Conservation (phyloP, 2,113 vertebrate species). For the Gnathonemus longibarbis region DNA sequence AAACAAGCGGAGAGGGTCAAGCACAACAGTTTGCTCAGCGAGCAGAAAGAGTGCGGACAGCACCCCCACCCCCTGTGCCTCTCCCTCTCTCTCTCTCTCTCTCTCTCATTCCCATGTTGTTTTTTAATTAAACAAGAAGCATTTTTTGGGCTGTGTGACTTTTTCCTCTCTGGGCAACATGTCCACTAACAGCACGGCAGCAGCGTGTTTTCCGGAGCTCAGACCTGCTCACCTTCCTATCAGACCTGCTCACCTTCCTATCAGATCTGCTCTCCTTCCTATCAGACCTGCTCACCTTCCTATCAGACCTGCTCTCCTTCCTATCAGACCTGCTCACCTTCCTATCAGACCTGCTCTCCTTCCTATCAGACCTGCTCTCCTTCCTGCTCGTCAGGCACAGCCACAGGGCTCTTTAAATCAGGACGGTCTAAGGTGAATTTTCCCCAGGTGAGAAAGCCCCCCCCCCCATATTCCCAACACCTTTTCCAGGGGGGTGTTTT, state of each 20-base stretch:
- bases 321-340: no score
- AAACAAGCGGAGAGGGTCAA: slow-evolving; percentile 41
- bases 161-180: slow-evolving; percentile 13
- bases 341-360: no score
- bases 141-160: slow-evolving; percentile 14
- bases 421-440: not conserved
- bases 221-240: not conserved
- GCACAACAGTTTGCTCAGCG: slow-evolving; percentile 12
- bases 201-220: not conserved
- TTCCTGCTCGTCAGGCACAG: not conserved
- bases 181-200: not conserved
- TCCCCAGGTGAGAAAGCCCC: not conserved
- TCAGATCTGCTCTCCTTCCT: no score
- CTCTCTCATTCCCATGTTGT: not conserved
- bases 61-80: slow-evolving; percentile 4
- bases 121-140: slow-evolving; percentile 28
- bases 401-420: not conserved
- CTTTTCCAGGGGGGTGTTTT: not conserved
- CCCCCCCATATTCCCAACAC: not conserved
- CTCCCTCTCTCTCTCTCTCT: not conserved
- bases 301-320: no score
- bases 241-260: not conserved
- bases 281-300: no score
- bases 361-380: not conserved
- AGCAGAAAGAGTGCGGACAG: slow-evolving; percentile 22